Evolutionary conservation across 1,140 invertebrate genomes (phyloP).

Genomic region (Sitophilus oryzae): DNA sequence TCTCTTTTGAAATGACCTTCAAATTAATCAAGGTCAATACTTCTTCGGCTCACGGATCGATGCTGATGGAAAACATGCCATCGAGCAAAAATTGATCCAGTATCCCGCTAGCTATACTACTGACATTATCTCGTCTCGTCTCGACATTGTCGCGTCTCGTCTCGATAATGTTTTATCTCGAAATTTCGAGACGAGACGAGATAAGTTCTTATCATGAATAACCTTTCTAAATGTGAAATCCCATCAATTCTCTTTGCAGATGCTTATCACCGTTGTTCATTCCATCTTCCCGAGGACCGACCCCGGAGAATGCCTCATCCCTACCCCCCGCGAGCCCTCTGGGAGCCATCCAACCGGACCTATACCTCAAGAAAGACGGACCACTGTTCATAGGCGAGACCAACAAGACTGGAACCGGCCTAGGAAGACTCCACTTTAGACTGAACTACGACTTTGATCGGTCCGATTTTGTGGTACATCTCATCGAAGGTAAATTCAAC

Average conservation of each 20-base stretch:
- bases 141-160: too few relatives aligned
- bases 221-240: too few relatives aligned
- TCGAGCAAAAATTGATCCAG: too few relatives aligned
- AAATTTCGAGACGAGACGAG: too few relatives aligned
- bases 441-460: conserved; percentile 84
- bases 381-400: conserved; percentile 63
- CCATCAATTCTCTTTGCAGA: conserved; percentile 37
- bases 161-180: too few relatives aligned
- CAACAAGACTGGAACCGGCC: conserved; percentile 52
- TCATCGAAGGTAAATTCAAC: conserved; percentile 69
- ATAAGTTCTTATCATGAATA: too few relatives aligned
- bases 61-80: too few relatives aligned
- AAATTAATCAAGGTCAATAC: too few relatives aligned
- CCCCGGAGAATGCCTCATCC: conserved; percentile 37
- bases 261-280: conserved; percentile 68
- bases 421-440: conserved; percentile 76
- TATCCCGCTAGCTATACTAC: too few relatives aligned
- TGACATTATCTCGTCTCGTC: too few relatives aligned
- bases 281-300: conserved; percentile 52
- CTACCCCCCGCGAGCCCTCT: conserved; percentile 60
- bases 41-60: too few relatives aligned
- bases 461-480: conserved; percentile 79
- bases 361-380: conserved; percentile 70
- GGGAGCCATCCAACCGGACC: conserved; percentile 79
- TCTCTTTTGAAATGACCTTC: too few relatives aligned